These are phyloP conservation scores for Cassiopea xamachana DNA, from an alignment of 30 jellyfish, hydroid and myxozoan species.

Conservation along the genomic window DNA sequence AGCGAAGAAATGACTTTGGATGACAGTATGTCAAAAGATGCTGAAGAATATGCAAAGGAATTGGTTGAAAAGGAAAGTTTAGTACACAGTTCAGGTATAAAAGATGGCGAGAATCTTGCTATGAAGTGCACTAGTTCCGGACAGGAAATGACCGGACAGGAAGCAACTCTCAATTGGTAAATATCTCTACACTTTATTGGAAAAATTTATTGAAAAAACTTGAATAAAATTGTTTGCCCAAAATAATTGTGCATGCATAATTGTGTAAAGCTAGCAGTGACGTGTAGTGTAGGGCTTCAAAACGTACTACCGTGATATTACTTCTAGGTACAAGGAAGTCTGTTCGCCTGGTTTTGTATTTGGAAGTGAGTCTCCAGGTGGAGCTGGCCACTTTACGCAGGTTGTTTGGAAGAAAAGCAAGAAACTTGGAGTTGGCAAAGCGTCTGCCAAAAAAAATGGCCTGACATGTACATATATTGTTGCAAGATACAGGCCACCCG, in stretches of 20 bases:
- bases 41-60: conserved; percentile 80
- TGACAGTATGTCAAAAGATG: conserved; percentile 77
- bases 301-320: background rate
- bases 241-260: too few species aligned
- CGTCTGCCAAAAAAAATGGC: conserved; percentile 58
- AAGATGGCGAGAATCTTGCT: conserved; percentile 89
- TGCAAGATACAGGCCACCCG: conserved; percentile 82
- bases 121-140: conserved; percentile 79
- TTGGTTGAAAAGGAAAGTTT: conserved; percentile 53
- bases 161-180: conserved; percentile 88
- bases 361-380: conserved; percentile 66
- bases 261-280: background rate
- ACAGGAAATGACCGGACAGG: conserved; percentile 90
- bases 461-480: conserved; percentile 78
- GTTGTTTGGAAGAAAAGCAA: conserved; percentile 80
- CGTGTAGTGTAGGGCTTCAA: background rate
- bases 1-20: conserved; percentile 72
- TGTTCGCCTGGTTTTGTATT: conserved; percentile 84
- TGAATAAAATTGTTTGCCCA: too few species aligned
- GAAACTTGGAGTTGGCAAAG: conserved; percentile 76
- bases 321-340: conserved; percentile 88
- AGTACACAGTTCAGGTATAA: conserved; percentile 66
- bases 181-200: background rate
- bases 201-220: too few species aligned
- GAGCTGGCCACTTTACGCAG: conserved; percentile 82